Base-by-base conservation (phyloP, 2,888 invertebrate species). In the Heterodera filipjevi region DNA sequence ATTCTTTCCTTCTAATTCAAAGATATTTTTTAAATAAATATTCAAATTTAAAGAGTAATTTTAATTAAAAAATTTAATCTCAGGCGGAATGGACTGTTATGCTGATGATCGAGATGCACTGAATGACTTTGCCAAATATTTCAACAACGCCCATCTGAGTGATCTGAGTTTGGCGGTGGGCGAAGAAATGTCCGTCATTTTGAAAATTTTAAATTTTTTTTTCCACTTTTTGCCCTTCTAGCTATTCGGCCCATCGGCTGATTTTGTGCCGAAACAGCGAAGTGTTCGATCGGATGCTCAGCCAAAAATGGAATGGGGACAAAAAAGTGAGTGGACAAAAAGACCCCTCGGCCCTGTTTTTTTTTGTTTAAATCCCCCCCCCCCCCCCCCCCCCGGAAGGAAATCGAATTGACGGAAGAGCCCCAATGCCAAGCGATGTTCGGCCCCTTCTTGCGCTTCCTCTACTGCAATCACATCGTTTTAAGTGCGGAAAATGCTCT, bases 241-340 rank as follows among this genome's bases (percentile, higher is more conserved):
- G 87, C 39, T 91, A 86, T 80, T 89, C 89, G 71, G 90, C 90
- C 0, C 91, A 91, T 84, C 90, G 90, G 77, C 85, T 91, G 75
- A 87, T 91, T 32, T 86, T 91, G 75, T 90, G 90, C 16, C 87
- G 89, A 66, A 86, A 89, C 68, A 91, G 91, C 81, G 90, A 91
- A 84, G 91, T 91, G 22, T 91, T 91, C 86, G 91, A 91, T 81
- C 86, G 90, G 27, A 90, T 90, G 90, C 86, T 90, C 53, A 84
- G 81, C 39, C 82, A 78, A n/a, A 81, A 81, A 76, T 81, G 81
- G 81, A 85, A 71, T 82, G 86, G 78, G 49, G 85, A 85, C 59
- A 86, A 85, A 71, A 82, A 85, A 79, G 86, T 86, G 33, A 44
- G 71, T 19, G 33, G 19, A 33, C 12, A 19, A 32, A 19, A 27